Conservation (phyloP, 2,888 invertebrate genomes). For the Slavum lentiscoides region DNA sequence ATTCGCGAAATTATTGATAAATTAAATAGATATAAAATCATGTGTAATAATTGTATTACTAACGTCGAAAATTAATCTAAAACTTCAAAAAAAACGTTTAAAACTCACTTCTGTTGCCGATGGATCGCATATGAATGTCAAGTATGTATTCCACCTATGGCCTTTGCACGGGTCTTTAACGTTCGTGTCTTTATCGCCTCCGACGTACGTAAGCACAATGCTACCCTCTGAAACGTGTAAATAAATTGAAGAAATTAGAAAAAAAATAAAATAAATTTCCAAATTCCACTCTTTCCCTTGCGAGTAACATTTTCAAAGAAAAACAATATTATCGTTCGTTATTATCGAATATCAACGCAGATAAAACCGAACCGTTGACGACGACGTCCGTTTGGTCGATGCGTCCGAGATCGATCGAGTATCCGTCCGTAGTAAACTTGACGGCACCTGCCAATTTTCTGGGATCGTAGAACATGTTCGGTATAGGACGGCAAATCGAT, state of each 20-base stretch:
- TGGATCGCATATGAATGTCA: conserved; percentile 22
- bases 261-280: background rate
- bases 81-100: too few relatives aligned
- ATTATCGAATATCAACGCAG: background rate
- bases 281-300: too few relatives aligned
- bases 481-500: conserved; percentile 28
- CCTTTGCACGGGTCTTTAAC: conserved; percentile 12
- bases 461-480: background rate
- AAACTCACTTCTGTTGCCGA: background rate
- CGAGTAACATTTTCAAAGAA: too few relatives aligned
- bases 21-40: too few relatives aligned
- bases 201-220: conserved; percentile 29
- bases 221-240: background rate
- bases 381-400: conserved; percentile 14
- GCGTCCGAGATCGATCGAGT: conserved; percentile 9
- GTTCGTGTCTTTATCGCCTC: conserved; percentile 3
- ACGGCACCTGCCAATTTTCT: conserved; percentile 17
- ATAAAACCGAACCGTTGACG: conserved; percentile 18
- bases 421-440: background rate
- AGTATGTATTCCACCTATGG: conserved; percentile 10
- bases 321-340: too few relatives aligned
- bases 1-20: too few relatives aligned
- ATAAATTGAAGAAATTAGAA: background rate
- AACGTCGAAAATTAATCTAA: too few relatives aligned
- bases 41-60: too few relatives aligned